Conservation (phyloP, 2,888 invertebrate species). For the Elegia similella region DNA sequence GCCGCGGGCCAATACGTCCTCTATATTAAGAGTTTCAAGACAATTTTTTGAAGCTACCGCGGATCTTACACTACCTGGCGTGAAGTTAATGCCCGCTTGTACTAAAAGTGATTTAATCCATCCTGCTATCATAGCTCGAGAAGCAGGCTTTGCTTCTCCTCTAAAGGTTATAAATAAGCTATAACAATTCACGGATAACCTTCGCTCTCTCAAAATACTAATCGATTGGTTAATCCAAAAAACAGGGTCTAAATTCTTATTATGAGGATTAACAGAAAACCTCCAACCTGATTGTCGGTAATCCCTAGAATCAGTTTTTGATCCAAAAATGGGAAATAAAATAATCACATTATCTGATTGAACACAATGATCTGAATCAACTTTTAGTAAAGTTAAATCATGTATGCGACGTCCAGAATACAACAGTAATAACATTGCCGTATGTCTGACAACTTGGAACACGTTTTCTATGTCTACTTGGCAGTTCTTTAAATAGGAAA, state of each 20-base stretch:
- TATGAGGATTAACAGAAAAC: slow-evolving; percentile 1
- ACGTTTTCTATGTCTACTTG: slow-evolving; percentile 3
- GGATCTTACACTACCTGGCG: slow-evolving; percentile 23
- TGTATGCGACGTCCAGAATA: slow-evolving; percentile 26
- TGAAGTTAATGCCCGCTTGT: slow-evolving; percentile 17
- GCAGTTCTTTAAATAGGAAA: slow-evolving; percentile 17
- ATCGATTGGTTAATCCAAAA: slow-evolving; percentile 18
- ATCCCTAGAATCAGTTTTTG: slow-evolving; percentile 18
- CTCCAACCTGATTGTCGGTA: slow-evolving; percentile 23
- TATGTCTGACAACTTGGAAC: slow-evolving; percentile 18
- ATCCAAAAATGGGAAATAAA: slow-evolving; percentile 20
- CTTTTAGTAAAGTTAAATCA: slow-evolving; percentile 23
- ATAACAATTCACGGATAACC: not conserved
- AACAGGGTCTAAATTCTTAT: slow-evolving; percentile 16
- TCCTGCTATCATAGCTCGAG: slow-evolving; percentile 23
- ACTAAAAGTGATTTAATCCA: slow-evolving; percentile 23
- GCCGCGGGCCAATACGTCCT: slow-evolving; percentile 20
- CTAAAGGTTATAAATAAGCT: slow-evolving; percentile 20
- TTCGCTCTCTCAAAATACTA: not conserved
- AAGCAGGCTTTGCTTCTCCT: slow-evolving; percentile 20
- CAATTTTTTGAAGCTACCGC: slow-evolving; percentile 24
- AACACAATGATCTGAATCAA: slow-evolving; percentile 19
- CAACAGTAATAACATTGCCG: slow-evolving; percentile 22
- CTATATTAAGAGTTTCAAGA: slow-evolving; percentile 20
- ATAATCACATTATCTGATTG: slow-evolving; percentile 14